Evolutionary conservation across 2,113 vertebrate genomes (phyloP).

Genomic region (Phylloscopus trochilus): DNA sequence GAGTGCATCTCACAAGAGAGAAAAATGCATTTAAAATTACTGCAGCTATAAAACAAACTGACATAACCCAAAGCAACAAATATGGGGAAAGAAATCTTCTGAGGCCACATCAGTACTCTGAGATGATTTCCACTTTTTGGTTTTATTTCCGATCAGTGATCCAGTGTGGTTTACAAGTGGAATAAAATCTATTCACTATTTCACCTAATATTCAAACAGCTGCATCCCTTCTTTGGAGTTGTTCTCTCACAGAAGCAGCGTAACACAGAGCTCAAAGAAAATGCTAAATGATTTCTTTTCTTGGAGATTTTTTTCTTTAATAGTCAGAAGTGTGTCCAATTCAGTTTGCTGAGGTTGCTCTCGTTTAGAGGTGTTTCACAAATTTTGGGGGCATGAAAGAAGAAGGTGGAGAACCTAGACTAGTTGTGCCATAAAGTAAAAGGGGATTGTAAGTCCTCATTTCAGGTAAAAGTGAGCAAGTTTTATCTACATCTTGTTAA

Average conservation of each 20-base stretch:
- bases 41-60: slow-evolving; percentile 70
- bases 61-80: slow-evolving; percentile 72
- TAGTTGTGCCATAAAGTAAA: not conserved
- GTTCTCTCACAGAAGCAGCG: not conserved
- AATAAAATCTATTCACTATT: slow-evolving; percentile 51
- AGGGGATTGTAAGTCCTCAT: not conserved
- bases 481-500: not conserved
- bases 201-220: slow-evolving; percentile 1
- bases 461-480: not conserved
- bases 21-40: slow-evolving; percentile 74
- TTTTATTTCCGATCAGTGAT: slow-evolving; percentile 67
- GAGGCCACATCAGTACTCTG: slow-evolving; percentile 38
- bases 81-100: slow-evolving; percentile 38
- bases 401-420: not conserved
- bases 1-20: slow-evolving; percentile 67
- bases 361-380: not conserved
- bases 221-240: not conserved
- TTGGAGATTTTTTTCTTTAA: not conserved
- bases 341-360: not conserved
- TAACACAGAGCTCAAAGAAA: not conserved
- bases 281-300: not conserved
- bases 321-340: not conserved
- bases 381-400: not conserved
- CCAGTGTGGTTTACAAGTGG: slow-evolving; percentile 41
- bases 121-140: slow-evolving; percentile 58